phyloP scores from a whole-genome alignment of 2,888 invertebrate species.

The Kryphioiulus occultus region DNA sequence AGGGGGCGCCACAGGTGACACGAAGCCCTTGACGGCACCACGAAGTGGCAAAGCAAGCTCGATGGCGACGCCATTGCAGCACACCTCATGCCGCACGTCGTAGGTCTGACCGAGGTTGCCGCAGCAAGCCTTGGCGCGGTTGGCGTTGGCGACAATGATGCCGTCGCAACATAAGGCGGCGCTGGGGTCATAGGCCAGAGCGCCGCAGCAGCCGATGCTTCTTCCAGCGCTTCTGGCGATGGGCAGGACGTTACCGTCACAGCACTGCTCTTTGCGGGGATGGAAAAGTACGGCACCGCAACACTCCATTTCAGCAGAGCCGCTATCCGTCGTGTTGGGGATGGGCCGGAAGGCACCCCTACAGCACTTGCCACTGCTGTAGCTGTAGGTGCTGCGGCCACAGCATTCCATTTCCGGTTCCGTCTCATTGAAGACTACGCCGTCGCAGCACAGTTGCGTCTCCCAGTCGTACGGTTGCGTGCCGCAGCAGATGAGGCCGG shows the following conservation, averaged over 20 bases:
- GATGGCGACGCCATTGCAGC: constrained; percentile 47
- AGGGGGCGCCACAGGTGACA: neutral
- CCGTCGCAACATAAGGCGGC: constrained; percentile 45
- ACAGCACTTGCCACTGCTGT: constrained; percentile 46
- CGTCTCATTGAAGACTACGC: constrained; percentile 43
- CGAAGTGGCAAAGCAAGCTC: neutral
- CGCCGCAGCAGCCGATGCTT: constrained; percentile 49
- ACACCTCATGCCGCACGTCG: constrained; percentile 42
- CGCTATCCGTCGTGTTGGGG: neutral
- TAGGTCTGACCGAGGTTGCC: constrained; percentile 45
- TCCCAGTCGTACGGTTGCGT: constrained; percentile 47
- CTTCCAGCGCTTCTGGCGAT: neutral
- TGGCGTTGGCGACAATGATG: constrained; percentile 43
- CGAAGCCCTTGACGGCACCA: neutral
- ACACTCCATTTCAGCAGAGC: constrained; percentile 21
- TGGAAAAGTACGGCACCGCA: constrained; percentile 42
- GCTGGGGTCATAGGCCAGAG: constrained; percentile 46
- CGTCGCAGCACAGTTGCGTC: constrained; percentile 43
- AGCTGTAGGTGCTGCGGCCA: constrained; percentile 31
- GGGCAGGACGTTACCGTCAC: constrained; percentile 9
- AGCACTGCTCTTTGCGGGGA: constrained; percentile 48
- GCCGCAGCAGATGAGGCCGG: constrained; percentile 43
- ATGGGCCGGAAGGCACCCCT: neutral
- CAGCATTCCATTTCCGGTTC: constrained; percentile 48
- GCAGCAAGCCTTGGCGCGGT: constrained; percentile 43